Evolutionary conservation across 2,888 invertebrate species (phyloP), one percentile per base, ranked within the genome.

Genomic region (Gonocerus acuteangulatus): DNA sequence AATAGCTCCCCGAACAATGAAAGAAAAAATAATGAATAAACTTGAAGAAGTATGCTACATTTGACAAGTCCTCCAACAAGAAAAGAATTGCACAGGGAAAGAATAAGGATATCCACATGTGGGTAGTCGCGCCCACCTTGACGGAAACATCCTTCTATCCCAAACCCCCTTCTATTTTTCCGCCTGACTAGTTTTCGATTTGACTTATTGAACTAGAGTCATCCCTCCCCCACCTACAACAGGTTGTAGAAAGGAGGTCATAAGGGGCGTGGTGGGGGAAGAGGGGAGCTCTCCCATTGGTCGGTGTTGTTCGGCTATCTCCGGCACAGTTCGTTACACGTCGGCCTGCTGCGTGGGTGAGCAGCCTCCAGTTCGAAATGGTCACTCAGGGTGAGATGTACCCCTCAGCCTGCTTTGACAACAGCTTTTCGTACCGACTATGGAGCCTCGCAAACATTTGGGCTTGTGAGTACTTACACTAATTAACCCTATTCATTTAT

Each of bases 301-400:
- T 58, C 61, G 62, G 23, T 22, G 2, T 19, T 7, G 32, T 48
- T 64, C 66, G 66, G 48, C 16, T 22, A 13, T 9, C 21, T 48
- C 54, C 66, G 66, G 48, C 9, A 9, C 16, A 11, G 54, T 18
- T 60, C 65, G 61, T 42, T 18, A 48, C 48, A 15, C 21, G 18
- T 21, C 47, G 45, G 22, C 54, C 34, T 23, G 27, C 23, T 49
- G 59, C 54, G 63, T 61, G 65, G 73, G 70, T 71, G 71, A 71
- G 72, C 71, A 77, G 77, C 76, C 13, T 78, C 73, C 82, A 83
- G 84, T 85, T 81, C 82, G 85, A 83, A 83, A 86, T 86, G 85
- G 86, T 86, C 82, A 85, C 85, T 82, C 83, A 83, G 78, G 80
- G 82, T 80, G 83, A 81, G 80, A 85, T 83, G 84, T 83, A 82